A percentile compares a stretch with the other conserved stretches of the same genome.
Conservation (phyloP, 2,888 invertebrate species). For the Dynastes grantii region DNA sequence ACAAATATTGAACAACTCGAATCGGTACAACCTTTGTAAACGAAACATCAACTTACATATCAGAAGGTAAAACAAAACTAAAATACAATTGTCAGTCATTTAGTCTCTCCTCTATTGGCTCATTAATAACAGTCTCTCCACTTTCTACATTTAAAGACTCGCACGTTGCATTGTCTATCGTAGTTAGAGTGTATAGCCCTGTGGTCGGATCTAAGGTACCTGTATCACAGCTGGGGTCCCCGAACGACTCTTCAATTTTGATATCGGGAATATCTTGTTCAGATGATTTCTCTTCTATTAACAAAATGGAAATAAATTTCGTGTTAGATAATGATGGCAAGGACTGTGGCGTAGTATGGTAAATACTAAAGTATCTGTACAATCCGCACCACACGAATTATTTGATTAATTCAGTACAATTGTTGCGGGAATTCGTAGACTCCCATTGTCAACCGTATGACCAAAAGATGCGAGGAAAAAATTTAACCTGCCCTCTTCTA, state of each 20-base stretch:
- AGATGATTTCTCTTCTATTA: slow-evolving; percentile 25
- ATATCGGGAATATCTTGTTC: slow-evolving; percentile 7
- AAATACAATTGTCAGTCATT: slow-evolving; percentile 53
- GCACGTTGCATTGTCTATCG: slow-evolving; percentile 9
- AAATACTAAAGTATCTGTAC: too few species aligned
- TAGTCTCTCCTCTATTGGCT: slow-evolving; percentile 47
- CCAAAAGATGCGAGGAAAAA: too few species aligned
- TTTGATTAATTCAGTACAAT: too few species aligned
- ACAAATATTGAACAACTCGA: slow-evolving; percentile 42
- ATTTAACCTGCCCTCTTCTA: too few species aligned
- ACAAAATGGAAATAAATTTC: slow-evolving; percentile 8
- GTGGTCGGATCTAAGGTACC: slow-evolving; percentile 61
- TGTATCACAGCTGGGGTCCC: slow-evolving; percentile 52
- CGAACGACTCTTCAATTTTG: slow-evolving; percentile 26
- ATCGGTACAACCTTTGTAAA: slow-evolving; percentile 25
- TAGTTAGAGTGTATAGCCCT: slow-evolving; percentile 57
- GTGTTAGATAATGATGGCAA: too few species aligned
- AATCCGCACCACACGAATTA: too few species aligned
- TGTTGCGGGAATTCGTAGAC: too few species aligned
- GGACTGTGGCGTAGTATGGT: too few species aligned
- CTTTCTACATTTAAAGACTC: slow-evolving; percentile 22
- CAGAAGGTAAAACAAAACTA: slow-evolving; percentile 50
- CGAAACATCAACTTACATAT: slow-evolving; percentile 30
- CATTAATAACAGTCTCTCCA: slow-evolving; percentile 10
- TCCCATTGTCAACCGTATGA: too few species aligned